A percentile compares a stretch with the other conserved stretches of the same genome.
phyloP scores from a whole-genome alignment of 2,113 vertebrate genomes.

The Proterorhinus semilunaris region DNA sequence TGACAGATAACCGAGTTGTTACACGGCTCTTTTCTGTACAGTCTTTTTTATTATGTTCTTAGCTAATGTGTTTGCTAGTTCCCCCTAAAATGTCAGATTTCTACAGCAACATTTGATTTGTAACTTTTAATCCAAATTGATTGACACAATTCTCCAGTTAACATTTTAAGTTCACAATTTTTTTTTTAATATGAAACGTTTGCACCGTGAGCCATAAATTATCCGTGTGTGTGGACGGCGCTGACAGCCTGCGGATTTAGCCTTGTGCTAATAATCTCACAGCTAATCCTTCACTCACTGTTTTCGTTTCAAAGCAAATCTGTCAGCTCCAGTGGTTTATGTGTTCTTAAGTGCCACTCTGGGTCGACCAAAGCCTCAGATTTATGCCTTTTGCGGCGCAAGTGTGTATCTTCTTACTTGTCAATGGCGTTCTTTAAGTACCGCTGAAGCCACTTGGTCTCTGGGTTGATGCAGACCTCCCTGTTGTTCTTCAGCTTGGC shows the following conservation, averaged over 20 bases:
- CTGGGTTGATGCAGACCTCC: slow-evolving; percentile 96
- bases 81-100: no score
- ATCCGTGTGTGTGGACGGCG: neutral
- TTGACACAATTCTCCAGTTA: neutral
- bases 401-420: slow-evolving; percentile 85
- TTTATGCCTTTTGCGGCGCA: slow-evolving; percentile 22
- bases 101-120: no score
- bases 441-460: slow-evolving; percentile 96
- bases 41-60: no score
- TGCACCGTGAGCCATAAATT: neutral
- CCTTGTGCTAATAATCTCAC: slow-evolving; percentile 41
- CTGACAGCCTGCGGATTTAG: slow-evolving; percentile 33
- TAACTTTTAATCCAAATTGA: neutral
- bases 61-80: no score
- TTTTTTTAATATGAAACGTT: neutral
- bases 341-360: slow-evolving; percentile 32
- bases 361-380: neutral
- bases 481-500: slow-evolving; percentile 94
- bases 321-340: slow-evolving; percentile 29
- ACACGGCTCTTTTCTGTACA: no score
- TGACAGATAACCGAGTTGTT: no score
- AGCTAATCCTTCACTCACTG: slow-evolving; percentile 56
- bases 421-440: slow-evolving; percentile 96
- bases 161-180: neutral
- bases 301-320: slow-evolving; percentile 29